These are phyloP conservation scores for Melieria omissa DNA, from an alignment of 2,888 invertebrate genomes.

Conservation along the genomic window DNA sequence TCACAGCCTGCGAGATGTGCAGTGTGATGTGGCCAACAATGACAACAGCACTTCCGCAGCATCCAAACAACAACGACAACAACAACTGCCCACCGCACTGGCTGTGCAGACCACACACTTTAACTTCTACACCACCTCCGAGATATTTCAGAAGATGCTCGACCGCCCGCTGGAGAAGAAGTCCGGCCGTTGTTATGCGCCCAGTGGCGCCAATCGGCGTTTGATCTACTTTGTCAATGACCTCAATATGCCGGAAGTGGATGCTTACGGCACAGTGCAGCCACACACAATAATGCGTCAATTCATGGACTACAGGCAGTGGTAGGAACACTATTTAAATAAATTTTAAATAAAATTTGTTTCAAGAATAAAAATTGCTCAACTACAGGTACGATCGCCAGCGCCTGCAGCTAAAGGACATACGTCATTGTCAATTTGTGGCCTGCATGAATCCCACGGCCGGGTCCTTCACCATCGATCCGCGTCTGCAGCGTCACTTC, in stretches of 20 bases:
- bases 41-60: conserved; percentile 15
- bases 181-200: conserved; percentile 92
- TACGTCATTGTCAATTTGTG: conserved; percentile 92
- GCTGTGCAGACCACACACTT: conserved; percentile 67
- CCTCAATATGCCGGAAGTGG: conserved; percentile 97
- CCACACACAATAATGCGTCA: conserved; percentile 94
- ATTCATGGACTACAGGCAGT: conserved; percentile 94
- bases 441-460: conserved; percentile 98
- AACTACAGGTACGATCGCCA: conserved; percentile 73
- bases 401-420: conserved; percentile 86
- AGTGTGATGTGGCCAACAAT: too few species aligned
- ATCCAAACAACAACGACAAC: conserved; percentile 11
- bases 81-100: conserved; percentile 35
- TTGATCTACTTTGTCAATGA: conserved; percentile 96
- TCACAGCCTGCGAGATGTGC: conserved; percentile 51
- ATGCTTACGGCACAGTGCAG: conserved; percentile 93
- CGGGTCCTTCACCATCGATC: conserved; percentile 95
- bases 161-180: conserved; percentile 96
- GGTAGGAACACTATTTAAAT: conserved; percentile 69
- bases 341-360: too few species aligned
- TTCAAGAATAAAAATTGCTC: background rate
- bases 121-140: conserved; percentile 93
- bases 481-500: conserved; percentile 89
- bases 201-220: conserved; percentile 79
- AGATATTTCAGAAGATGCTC: conserved; percentile 87